Evolutionary conservation across 2,888 invertebrate genomes (phyloP), one percentile per base, ranked within the genome.

Genomic region (Proisotoma minuta): DNA sequence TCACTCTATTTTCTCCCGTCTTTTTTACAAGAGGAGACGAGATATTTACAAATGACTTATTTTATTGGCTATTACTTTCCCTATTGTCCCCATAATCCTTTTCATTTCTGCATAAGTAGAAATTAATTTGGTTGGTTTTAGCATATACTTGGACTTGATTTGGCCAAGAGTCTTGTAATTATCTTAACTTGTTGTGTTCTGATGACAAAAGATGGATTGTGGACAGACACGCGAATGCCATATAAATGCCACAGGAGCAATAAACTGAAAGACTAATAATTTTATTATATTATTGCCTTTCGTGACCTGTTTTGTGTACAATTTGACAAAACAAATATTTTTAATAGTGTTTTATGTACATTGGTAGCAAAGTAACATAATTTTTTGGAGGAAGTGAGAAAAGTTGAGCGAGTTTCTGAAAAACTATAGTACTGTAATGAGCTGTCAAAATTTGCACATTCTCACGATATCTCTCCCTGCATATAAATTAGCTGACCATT

Each of bases 191-290:
- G 8, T 34, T 47, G 47, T 10, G 5, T 47, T 47, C 5, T 52
- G 10, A 5, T 52, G 52, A 52, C 63, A 59, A 67, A 59, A 67
- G 67, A 67, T 67, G 61, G 64, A 67, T 67, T 54, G 62, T 53
- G 47, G 59, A 53, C 60, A 57, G 63, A 64, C 67, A 67, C 63
- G 67, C 67, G 50, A 67, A 27, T 34, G 34, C 15, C n/a, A n/a
- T 34, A 34, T 34, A 10, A 34, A 34, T 34, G 15, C 34, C 34
- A 34, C 8, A 15, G 8, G 8, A 34, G 34, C 34, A 34, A 34
- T 34, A 34, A 34, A 34, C 34, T 10, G 34, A 34, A 34, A 34
- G 8, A 10, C 15, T 8, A 8, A 34, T 34, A 34, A 34, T 34
- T 34, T 10, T 34, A 15, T 10, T 10, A 34, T n/a, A n/a, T n/a